Evolutionary conservation across 2,888 invertebrate species (phyloP).

Genomic region (Acholoe squamosa): DNA sequence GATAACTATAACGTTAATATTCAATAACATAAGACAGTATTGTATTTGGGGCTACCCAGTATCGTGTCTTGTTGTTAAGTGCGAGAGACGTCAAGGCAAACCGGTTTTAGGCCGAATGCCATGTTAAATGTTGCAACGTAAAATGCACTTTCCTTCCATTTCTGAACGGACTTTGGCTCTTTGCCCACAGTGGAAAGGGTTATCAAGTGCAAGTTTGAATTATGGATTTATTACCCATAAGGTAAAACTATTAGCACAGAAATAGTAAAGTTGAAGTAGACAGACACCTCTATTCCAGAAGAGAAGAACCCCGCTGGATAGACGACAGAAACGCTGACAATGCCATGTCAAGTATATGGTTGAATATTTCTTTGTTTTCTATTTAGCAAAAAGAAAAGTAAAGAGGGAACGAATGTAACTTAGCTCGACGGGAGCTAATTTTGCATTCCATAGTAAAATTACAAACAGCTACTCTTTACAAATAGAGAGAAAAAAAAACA

Average conservation of each 20-base stretch:
- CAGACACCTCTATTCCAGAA: too few relatives aligned
- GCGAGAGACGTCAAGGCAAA: too few relatives aligned
- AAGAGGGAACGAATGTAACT: too few relatives aligned
- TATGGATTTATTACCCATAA: background rate
- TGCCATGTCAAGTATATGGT: too few relatives aligned
- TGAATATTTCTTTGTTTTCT: too few relatives aligned
- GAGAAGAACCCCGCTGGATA: too few relatives aligned
- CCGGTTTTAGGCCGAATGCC: background rate
- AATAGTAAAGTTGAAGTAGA: background rate
- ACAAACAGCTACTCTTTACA: too few relatives aligned
- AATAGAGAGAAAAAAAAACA: too few relatives aligned
- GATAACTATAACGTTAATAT: background rate
- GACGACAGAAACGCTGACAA: too few relatives aligned
- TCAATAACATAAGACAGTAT: background rate
- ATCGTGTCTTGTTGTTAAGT: background rate
- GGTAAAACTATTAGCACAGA: background rate
- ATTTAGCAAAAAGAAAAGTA: too few relatives aligned
- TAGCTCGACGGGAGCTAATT: too few relatives aligned
- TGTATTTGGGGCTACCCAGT: background rate
- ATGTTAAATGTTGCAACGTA: background rate
- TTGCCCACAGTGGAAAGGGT: background rate
- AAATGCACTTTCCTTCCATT: background rate
- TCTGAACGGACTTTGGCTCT: background rate
- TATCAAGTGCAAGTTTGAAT: slow-evolving; percentile 1
- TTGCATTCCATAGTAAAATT: too few relatives aligned